Evolutionary conservation across 1,140 invertebrate genomes (phyloP), one percentile per base, ranked within the genome.

Genomic region (Bombus picipes): DNA sequence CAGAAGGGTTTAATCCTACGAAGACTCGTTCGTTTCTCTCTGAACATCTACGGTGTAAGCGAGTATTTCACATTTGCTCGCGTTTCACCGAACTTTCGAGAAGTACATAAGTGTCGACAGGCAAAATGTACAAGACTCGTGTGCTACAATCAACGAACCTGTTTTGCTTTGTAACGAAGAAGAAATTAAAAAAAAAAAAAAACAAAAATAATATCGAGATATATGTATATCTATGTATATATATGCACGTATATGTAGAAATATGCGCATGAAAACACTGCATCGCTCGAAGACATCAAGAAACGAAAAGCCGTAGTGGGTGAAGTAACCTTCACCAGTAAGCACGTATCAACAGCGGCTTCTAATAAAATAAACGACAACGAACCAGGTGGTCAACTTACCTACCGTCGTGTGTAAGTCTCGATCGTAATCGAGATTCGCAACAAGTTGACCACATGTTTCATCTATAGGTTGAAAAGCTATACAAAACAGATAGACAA

Each of bases 271-370:
- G 86, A 89, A 76, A 89, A 83, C 88, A 85, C 76, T 89, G 87
- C 88, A 89, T 75, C 79, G 83, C 70, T 86, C 78, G 62, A 83
- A 81, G 74, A 89, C 88, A 89, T 83, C 76, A 74, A 89, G 57
- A 87, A 89, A 66, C 84, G 47, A 89, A 90, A 91, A 92, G 84
- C 87, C 79, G 76, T 83, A 82, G 47, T 80, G 76, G 80, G 37
- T 70, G 65, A 81, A 59, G 83, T 43, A 83, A 37, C 41, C 57
- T 76, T 81, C 87, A 66, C 83, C 88, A 22, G 72, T 53, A 89
- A 89, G 88, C 88, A 89, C 83, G 84, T 89, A 87, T 89, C 84
- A 89, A 89, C 87, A 89, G 88, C 83, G 78, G 75, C 80, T 80
- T 88, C 78, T 84, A 89, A 75, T 80, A 85, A 80, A 47, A 76